Percentiles rank a stretch among this genome's conserved stretches.
Evolutionary conservation across 1,140 invertebrate species (phyloP).

Genomic region (Drosophila parvula): DNA sequence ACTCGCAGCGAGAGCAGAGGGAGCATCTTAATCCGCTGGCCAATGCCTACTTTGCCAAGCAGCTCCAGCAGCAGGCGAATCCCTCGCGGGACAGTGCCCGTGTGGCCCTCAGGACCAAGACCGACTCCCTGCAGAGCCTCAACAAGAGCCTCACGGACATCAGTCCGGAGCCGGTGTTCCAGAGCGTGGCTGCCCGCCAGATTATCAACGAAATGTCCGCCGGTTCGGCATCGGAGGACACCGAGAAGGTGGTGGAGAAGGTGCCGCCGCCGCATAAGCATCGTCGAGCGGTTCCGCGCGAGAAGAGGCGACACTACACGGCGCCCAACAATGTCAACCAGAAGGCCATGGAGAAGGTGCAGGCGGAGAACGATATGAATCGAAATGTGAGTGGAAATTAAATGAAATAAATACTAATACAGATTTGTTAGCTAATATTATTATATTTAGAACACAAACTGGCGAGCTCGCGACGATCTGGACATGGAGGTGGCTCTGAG

Average conservation of each 20-base stretch:
- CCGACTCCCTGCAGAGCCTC: constrained; percentile 83
- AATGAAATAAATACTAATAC: too few relatives aligned
- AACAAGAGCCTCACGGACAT: constrained; percentile 83
- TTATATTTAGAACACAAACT: constrained; percentile 84
- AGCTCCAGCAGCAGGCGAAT: constrained; percentile 73
- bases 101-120: constrained; percentile 74
- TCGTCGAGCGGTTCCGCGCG: constrained; percentile 89
- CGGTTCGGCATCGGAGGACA: constrained; percentile 84
- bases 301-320: constrained; percentile 94
- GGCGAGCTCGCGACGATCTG: constrained; percentile 91
- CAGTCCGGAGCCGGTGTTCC: constrained; percentile 88
- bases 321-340: constrained; percentile 89
- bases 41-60: constrained; percentile 82
- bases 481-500: constrained; percentile 92
- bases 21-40: constrained; percentile 79
- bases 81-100: constrained; percentile 69
- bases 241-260: constrained; percentile 83
- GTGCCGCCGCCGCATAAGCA: constrained; percentile 84
- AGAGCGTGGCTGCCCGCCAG: constrained; percentile 92
- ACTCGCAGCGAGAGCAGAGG: constrained; percentile 51
- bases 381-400: constrained; percentile 84
- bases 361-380: constrained; percentile 85
- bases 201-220: constrained; percentile 93
- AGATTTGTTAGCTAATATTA: neutral
- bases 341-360: constrained; percentile 86